Conservation (phyloP, 1,140 invertebrate species). For the Zaprionus gabonicus region DNA sequence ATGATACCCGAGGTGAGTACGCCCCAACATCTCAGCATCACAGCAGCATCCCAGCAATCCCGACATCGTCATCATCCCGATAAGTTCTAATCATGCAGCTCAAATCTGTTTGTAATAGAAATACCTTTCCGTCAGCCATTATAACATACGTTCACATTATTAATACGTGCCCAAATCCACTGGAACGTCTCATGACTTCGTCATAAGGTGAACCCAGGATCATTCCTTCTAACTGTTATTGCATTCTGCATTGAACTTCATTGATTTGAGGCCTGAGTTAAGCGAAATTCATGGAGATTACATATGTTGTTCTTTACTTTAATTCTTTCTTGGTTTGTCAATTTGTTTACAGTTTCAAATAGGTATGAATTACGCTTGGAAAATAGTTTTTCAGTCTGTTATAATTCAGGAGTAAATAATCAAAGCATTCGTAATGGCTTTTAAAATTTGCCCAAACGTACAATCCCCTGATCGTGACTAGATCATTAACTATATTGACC, state of each 20-base stretch:
- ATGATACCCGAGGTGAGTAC: constrained; percentile 90
- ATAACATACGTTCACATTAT: constrained; percentile 2
- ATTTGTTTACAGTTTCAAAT: no score
- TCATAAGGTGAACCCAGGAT: background rate
- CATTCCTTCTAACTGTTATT: constrained; percentile 1
- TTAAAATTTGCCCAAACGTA: no score
- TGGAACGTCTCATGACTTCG: background rate
- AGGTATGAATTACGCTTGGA: no score
- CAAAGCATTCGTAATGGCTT: no score
- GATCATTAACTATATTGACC: no score
- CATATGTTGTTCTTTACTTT: background rate
- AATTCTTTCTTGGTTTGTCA: no score
- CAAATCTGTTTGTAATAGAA: constrained; percentile 7
- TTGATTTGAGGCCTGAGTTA: constrained; percentile 1
- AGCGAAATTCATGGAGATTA: background rate
- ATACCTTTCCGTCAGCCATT: background rate
- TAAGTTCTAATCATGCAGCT: constrained; percentile 1
- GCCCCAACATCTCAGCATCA: constrained; percentile 12
- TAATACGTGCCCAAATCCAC: constrained; percentile 3
- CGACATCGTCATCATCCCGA: background rate
- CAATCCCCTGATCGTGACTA: no score
- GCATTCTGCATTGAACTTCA: background rate
- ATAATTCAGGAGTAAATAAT: no score
- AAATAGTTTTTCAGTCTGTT: no score
- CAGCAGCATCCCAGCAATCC: no score